Evolutionary conservation across 2,113 vertebrate genomes (phyloP), one percentile per base, ranked within the genome.

Genomic region (Lophura nycthemera): DNA sequence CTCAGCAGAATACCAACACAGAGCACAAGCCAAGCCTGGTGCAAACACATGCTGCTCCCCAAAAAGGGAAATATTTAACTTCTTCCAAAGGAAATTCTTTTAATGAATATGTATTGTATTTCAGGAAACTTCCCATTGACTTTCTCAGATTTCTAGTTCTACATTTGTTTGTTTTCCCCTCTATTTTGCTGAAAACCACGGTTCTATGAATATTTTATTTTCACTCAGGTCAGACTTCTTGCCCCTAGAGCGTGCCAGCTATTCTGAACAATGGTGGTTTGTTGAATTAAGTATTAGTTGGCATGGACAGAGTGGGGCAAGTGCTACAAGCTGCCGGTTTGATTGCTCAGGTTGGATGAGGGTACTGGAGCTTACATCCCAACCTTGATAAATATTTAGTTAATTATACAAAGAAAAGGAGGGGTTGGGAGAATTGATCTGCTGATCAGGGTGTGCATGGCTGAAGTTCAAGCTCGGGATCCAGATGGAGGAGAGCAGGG

Each of bases 131-230:
- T 86, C 38, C 29, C 19, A 47, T 34, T 47, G 64, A 52, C 22
- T 64, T 24, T 59, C 75, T 71, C 47, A 34, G 50, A 83, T 27
- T 59, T 42, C 3, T 11, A 19, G 11, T 64, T 64, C 10, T 69
- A 59, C 4, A 8, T 0, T 1, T 7, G 47, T 22, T 73, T 64
- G 27, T 45, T 5, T 1, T 2, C 0, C 34, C 34, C 7, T 74
- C 66, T 54, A 80, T 20, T 7, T 8, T 7, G 52, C 52, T 30
- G 7, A 52, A 22, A 80, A 66, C 40, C 65, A 17, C 1, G 1
- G 20, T 72, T 86, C 84, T 74, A 70, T 20, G 36, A 82, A 2
- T 30, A 8, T 61, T 82, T 73, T n/a, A 18, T 69, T 40, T 76
- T 32, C 87, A 42, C 3, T 6, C 25, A 56, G 19, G 5, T 17